Base-by-base conservation (phyloP, 2,888 invertebrate genomes). In the Falcaria lacertinaria region DNA sequence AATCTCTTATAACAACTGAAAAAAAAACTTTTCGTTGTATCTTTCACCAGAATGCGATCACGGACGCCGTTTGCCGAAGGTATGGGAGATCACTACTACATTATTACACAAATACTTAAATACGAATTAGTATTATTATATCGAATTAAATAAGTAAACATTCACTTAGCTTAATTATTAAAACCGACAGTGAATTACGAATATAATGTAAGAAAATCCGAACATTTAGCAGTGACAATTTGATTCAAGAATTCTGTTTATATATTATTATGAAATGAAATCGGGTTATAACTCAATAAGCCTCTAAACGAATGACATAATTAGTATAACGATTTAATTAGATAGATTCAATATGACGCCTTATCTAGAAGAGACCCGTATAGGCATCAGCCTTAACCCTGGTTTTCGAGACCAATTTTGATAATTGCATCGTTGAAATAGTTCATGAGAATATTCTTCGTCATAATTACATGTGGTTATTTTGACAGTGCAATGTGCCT, bases 61-160 rank as follows among this genome's bases (percentile, higher is more conserved):
- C 60, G 76, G 76, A 79, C 82, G 74, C 73, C 83, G 74, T 64
- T 58, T 80, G 81, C 82, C 88, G 81, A 74, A 77, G 81, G 79
- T 85, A 73, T 85, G 80, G 89, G 89, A 89, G 88, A 89, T 89
- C 88, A 82, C 88, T 86, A 86, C 84, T 80, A 79, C 77, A 78
- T 77, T 80, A 82, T 80, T 86, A 84, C 80, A 87, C 82, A 80
- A 76, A 78, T 79, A 84, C 87, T 85, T 88, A 88, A 74, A 77
- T 75, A 86, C 78, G 75, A 87, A 83, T 84, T 89, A 89, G 81
- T 78, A 78, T 85, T 80, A 82, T 28, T 62, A 72, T 74, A 85
- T 80, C 70, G 79, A 86, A 86, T 85, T 84, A 87, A 82, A 87
- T 85, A 86, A 84, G 80, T 87, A 86, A 89, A 89, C 87, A 85